Percentiles rank a stretch among this genome's conserved stretches.
These are phyloP conservation scores for Entelurus aequoreus DNA, from an alignment of 2,113 vertebrate species.

Conservation along the genomic window DNA sequence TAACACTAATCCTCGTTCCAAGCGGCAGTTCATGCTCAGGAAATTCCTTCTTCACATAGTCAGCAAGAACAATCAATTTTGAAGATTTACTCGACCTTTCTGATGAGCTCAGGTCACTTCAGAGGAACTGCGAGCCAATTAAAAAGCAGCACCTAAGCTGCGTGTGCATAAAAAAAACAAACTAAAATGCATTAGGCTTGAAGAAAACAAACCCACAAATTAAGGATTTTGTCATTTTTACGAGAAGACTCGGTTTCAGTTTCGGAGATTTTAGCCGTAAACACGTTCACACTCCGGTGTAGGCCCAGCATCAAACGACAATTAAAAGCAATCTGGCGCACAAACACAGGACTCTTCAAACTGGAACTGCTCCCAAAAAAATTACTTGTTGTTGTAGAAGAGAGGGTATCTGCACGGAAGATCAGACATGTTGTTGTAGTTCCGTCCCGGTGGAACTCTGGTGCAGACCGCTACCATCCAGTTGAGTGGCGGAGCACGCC, in stretches of 20 bases:
- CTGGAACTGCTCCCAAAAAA: slow-evolving; percentile 5
- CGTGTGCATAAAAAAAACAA: neutral
- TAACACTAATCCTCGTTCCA: no score
- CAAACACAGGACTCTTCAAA: slow-evolving; percentile 4
- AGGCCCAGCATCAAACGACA: slow-evolving; percentile 3
- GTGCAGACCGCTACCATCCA: slow-evolving; percentile 19
- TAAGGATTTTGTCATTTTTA: neutral
- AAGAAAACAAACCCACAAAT: slow-evolving; percentile 12
- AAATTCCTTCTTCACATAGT: no score
- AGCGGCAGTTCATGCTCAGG: no score
- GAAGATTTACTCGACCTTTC: neutral
- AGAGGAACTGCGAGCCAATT: slow-evolving; percentile 1
- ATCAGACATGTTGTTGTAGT: slow-evolving; percentile 16
- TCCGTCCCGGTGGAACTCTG: slow-evolving; percentile 12
- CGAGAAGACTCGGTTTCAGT: slow-evolving; percentile 36
- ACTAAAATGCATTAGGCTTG: neutral
- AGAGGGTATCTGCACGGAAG: slow-evolving; percentile 16
- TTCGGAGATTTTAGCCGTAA: slow-evolving; percentile 1
- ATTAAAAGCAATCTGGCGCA: neutral
- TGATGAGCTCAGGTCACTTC: slow-evolving; percentile 15
- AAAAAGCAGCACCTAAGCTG: slow-evolving; percentile 3
- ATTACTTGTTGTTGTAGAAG: neutral
- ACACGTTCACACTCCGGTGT: slow-evolving; percentile 1
- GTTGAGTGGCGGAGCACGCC: slow-evolving; percentile 13
- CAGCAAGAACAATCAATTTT: no score